These are phyloP conservation scores for Fulmarus glacialis DNA, from an alignment of 2,113 vertebrate genomes.

Conservation along the genomic window DNA sequence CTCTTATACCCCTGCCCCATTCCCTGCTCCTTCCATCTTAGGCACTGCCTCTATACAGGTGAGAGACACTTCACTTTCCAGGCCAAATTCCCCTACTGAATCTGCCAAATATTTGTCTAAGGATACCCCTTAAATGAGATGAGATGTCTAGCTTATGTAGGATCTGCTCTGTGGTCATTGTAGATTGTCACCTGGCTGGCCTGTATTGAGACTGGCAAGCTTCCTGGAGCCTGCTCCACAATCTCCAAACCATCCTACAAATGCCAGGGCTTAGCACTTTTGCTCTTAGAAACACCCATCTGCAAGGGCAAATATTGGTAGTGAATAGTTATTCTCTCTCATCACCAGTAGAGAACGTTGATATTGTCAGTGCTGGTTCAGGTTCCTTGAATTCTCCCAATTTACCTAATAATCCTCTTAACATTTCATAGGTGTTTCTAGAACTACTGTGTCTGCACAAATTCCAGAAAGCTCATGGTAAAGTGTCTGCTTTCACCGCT, in stretches of 20 bases:
- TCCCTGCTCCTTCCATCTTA: not conserved
- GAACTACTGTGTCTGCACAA: not conserved
- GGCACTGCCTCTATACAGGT: not conserved
- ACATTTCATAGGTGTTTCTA: not conserved
- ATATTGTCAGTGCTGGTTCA: not conserved
- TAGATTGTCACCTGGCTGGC: not conserved
- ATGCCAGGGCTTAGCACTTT: not conserved
- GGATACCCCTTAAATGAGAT: not conserved
- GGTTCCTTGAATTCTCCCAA: not conserved
- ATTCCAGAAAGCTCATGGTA: not conserved
- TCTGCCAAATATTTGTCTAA: not conserved
- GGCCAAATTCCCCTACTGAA: not conserved
- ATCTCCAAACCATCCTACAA: not conserved
- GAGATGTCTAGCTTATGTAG: not conserved
- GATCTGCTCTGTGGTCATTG: not conserved
- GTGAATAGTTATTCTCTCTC: not conserved
- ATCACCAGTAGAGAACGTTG: not conserved
- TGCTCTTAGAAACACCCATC: not conserved
- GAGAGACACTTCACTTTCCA: not conserved
- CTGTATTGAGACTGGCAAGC: not conserved
- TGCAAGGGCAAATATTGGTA: not conserved
- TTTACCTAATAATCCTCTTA: not conserved
- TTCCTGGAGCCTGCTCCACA: not conserved
- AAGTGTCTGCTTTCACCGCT: not conserved
- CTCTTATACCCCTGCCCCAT: not conserved